Conservation (phyloP, 1,140 invertebrate genomes). For the Chrysoperla carnea region DNA sequence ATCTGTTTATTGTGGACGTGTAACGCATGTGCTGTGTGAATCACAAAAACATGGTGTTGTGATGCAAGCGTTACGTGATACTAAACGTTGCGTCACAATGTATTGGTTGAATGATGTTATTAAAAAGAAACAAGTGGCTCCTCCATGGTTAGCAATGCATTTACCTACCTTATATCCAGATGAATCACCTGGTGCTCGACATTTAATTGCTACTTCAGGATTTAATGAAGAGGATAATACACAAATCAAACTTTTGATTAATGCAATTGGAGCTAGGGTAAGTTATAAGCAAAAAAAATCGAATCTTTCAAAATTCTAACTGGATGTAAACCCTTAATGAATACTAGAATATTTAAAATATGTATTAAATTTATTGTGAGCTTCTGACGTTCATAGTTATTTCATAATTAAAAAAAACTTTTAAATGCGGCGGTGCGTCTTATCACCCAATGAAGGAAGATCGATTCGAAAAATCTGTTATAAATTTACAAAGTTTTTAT, state of each 20-base stretch:
- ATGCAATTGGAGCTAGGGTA: slow-evolving; percentile 70
- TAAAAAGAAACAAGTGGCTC: slow-evolving; percentile 53
- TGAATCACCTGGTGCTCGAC: slow-evolving; percentile 41
- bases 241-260: slow-evolving; percentile 69
- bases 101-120: slow-evolving; percentile 90
- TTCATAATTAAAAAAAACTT: too few species aligned
- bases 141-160: slow-evolving; percentile 84
- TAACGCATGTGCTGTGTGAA: slow-evolving; percentile 84
- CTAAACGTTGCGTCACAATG: slow-evolving; percentile 59
- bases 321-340: too few species aligned
- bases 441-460: too few species aligned
- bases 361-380: too few species aligned
- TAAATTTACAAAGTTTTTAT: too few species aligned
- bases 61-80: slow-evolving; percentile 46
- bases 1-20: slow-evolving; percentile 56
- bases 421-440: too few species aligned
- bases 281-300: too few species aligned
- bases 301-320: too few species aligned
- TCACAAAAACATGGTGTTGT: slow-evolving; percentile 77
- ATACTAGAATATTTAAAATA: too few species aligned
- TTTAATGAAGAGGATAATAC: slow-evolving; percentile 70
- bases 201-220: slow-evolving; percentile 65
- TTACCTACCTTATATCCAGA: slow-evolving; percentile 74
- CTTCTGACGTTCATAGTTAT: too few species aligned
- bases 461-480: too few species aligned